Evolutionary conservation across 1,140 invertebrate genomes (phyloP), one percentile per base, ranked within the genome.

Genomic region (Drosophila prosaltans): DNA sequence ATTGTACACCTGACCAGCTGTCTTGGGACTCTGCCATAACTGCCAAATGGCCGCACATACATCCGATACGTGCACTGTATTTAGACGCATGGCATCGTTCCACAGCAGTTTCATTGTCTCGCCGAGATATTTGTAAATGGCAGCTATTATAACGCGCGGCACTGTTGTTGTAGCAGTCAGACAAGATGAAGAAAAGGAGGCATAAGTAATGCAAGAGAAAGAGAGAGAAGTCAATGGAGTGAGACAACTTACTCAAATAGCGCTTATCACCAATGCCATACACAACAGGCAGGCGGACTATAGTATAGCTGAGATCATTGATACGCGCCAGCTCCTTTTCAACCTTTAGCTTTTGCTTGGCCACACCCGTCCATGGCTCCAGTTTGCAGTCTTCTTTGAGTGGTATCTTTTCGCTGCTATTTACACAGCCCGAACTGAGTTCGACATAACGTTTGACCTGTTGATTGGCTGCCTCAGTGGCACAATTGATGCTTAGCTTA

Each of bases 41-140:
- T 92, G 82, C 95, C 96, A 97, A 72, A 97, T 94, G 40, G 97
- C 97, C 67, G 95, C 93, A 89, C 95, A 96, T 9, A 98, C 93
- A 93, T 98, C 98, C 45, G 93, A 92, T 0, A 98, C 97, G 92
- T 98, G 97, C 41, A 98, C 95, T 1, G 97, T 98, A 92, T 98
- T 97, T 93, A 98, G 95, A 80, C 95, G 95, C 59, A 98, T 93
- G 66, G 97, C 95, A 43, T 95, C 95, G 63, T 96, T 96, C 97
- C 97, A 98, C 30, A 98, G 93, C 51, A 98, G 93, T 92, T 98
- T 97, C 97, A 98, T 98, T 90, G 96, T 97, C 93, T 98, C 97
- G 54, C 95, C 94, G 3, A 98, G 93, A 92, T 98, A 95, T 82
- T 97, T 97, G 92, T 98, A 98, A 72, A 98, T 96, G 54, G 96